phyloP scores from a whole-genome alignment of 2,113 vertebrate genomes.

The Polyodon spathula region DNA sequence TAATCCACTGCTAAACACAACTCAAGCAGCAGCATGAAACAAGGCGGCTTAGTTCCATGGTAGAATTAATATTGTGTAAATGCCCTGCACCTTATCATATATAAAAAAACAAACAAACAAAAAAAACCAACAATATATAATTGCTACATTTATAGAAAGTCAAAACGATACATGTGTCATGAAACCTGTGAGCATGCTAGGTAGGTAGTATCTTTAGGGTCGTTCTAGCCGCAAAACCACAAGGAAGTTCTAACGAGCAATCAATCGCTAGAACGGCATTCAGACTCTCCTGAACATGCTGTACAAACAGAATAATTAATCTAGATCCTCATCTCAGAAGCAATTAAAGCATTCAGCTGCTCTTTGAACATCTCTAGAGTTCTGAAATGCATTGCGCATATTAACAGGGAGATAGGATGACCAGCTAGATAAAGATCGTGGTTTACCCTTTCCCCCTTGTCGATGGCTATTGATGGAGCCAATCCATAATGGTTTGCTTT shows the following conservation, averaged over 20 bases:
- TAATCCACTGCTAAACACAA: slow-evolving; percentile 23
- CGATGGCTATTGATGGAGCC: not conserved
- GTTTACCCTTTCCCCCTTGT: not conserved
- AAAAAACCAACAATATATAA: not conserved
- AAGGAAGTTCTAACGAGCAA: slow-evolving; percentile 49
- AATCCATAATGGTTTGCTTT: too few species aligned
- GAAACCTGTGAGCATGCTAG: slow-evolving; percentile 24
- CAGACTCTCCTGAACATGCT: slow-evolving; percentile 45
- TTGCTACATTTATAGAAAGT: not conserved
- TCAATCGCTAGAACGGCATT: slow-evolving; percentile 49
- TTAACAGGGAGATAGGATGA: not conserved
- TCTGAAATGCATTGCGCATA: not conserved
- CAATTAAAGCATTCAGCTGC: slow-evolving; percentile 47
- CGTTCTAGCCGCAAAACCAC: slow-evolving; percentile 49
- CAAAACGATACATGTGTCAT: not conserved
- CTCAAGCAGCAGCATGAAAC: slow-evolving; percentile 15
- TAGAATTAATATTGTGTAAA: not conserved
- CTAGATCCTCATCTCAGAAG: slow-evolving; percentile 45
- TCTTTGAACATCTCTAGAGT: slow-evolving; percentile 6
- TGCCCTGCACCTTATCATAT: not conserved
- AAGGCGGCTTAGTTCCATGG: slow-evolving; percentile 23
- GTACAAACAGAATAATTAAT: slow-evolving; percentile 62
- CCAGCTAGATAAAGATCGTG: not conserved
- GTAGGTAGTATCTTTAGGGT: slow-evolving; percentile 41
- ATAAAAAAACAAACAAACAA: not conserved